A percentile compares a stretch with the other conserved stretches of the same genome.
These are phyloP conservation scores for Cuniculus paca DNA, from an alignment of 2,797 vertebrate species.

Conservation along the genomic window DNA sequence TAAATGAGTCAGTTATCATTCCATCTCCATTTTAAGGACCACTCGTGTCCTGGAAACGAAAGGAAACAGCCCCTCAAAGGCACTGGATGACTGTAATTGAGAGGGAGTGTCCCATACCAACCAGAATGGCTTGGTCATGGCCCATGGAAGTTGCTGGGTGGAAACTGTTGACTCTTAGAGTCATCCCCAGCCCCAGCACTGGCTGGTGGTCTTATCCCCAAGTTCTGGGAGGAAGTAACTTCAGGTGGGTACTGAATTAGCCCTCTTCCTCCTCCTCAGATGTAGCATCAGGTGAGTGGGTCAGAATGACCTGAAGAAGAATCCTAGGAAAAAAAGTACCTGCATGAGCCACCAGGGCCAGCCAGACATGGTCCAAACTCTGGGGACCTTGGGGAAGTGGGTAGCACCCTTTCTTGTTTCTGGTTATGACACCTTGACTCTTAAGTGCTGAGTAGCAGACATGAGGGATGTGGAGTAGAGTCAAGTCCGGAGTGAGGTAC, in stretches of 20 bases:
- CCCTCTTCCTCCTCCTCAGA: neutral
- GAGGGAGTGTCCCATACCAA: neutral
- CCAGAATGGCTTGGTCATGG: neutral
- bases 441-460: neutral
- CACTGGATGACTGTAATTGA: neutral
- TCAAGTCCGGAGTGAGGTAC: neutral
- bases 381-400: neutral
- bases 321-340: neutral
- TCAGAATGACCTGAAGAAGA: neutral
- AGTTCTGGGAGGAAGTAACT: neutral
- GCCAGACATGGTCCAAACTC: neutral
- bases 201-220: neutral
- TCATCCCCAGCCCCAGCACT: neutral
- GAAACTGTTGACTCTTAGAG: neutral
- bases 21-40: neutral
- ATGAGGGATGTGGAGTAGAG: neutral
- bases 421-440: neutral
- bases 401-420: neutral
- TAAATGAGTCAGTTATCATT: neutral
- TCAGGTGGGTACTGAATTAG: neutral
- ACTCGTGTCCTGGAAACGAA: neutral
- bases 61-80: neutral
- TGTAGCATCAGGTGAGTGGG: neutral
- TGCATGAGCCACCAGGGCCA: neutral
- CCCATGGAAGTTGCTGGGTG: neutral